Conservation (phyloP, 2,888 invertebrate species). For the Ennomos fuscantarius region DNA sequence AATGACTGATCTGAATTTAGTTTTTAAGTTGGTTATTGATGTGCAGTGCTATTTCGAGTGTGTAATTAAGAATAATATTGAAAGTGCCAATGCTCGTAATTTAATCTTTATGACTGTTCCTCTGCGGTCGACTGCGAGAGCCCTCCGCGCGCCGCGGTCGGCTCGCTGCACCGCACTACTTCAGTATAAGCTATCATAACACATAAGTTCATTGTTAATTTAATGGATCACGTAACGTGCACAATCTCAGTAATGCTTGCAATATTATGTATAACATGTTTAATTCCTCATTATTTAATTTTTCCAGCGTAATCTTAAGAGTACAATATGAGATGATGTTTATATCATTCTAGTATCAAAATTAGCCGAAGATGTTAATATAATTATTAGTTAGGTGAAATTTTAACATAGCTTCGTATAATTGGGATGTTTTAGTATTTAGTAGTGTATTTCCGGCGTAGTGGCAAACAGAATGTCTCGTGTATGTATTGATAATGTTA, state of each 20-base stretch:
- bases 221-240: conserved; percentile 76
- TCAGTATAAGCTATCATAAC: conserved; percentile 72
- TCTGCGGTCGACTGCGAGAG: conserved; percentile 58
- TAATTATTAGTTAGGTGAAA: conserved; percentile 84
- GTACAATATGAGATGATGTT: conserved; percentile 85
- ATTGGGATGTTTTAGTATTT: conserved; percentile 85
- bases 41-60: conserved; percentile 84
- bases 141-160: conserved; percentile 30
- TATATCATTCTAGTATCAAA: conserved; percentile 85
- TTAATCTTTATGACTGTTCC: conserved; percentile 84
- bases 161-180: conserved; percentile 41
- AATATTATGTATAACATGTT: conserved; percentile 79
- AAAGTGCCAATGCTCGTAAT: conserved; percentile 86
- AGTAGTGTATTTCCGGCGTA: conserved; percentile 77
- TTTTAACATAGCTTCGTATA: conserved; percentile 85
- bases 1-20: conserved; percentile 87
- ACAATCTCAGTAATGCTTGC: conserved; percentile 86
- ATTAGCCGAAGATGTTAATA: conserved; percentile 86
- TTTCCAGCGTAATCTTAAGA: conserved; percentile 84
- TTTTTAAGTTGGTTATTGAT: conserved; percentile 86
- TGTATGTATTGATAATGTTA: conserved; percentile 70
- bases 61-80: conserved; percentile 85
- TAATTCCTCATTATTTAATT: conserved; percentile 79
- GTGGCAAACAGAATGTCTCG: conserved; percentile 77
- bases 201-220: conserved; percentile 67